Evolutionary conservation across 92 coral and sea anemone species (phyloP).

Genomic region (Paragorgia papillata): DNA sequence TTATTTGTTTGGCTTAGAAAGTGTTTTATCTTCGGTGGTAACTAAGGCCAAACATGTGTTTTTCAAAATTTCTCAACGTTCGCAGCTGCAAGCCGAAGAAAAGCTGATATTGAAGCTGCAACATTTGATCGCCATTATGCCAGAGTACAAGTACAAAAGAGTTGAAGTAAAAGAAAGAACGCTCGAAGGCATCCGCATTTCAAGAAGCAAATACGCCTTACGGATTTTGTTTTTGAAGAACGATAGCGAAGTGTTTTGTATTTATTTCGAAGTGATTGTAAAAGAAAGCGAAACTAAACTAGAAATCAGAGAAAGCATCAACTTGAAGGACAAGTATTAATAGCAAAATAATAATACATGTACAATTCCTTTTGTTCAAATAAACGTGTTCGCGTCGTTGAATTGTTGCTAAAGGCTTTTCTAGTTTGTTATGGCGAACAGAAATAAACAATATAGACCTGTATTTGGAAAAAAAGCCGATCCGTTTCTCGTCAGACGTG

Average conservation of each 20-base stretch:
- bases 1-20: constrained; percentile 6
- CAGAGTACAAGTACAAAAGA: not conserved
- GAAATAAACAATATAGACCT: not conserved
- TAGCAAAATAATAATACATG: not conserved
- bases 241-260: no score
- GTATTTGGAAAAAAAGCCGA: not conserved
- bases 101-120: not conserved
- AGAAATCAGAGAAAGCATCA: not conserved
- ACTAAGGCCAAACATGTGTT: constrained; percentile 18
- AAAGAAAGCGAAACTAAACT: no score
- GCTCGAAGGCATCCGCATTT: no score
- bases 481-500: not conserved
- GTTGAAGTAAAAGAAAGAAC: no score
- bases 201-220: no score
- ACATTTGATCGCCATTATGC: not conserved
- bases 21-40: constrained; percentile 32
- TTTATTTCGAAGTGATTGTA: no score
- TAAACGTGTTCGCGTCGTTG: not conserved
- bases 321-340: not conserved
- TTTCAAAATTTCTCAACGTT: not conserved
- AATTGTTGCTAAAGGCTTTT: not conserved
- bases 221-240: no score
- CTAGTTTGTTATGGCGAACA: not conserved
- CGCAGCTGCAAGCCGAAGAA: constrained; percentile 22
- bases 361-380: not conserved